A percentile compares a stretch with the other conserved stretches of the same genome.
Evolutionary conservation across 2,113 vertebrate species (phyloP).

Genomic region (Anthoscopus minutus): DNA sequence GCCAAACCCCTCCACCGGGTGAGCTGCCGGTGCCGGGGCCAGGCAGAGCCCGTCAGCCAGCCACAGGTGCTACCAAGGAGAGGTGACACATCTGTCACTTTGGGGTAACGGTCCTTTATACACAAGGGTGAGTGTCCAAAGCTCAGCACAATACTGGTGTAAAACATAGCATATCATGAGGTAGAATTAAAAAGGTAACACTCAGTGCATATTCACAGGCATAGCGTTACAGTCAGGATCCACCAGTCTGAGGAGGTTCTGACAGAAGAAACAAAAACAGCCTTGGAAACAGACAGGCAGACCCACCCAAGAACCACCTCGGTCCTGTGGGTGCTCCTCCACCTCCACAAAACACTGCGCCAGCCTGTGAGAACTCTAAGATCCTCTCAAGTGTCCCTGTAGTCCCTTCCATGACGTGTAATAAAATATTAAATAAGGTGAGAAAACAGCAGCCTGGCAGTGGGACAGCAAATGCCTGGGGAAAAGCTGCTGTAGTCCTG

Average conservation of each 20-base stretch:
- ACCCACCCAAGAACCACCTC: neutral
- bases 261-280: neutral
- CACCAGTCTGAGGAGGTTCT: neutral
- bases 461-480: neutral
- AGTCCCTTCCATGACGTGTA: neutral
- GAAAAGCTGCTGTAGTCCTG: neutral
- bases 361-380: neutral
- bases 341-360: neutral
- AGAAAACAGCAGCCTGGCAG: neutral
- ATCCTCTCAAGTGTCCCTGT: neutral
- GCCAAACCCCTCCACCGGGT: neutral
- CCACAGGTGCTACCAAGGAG: neutral
- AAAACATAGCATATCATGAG: conserved; percentile 49
- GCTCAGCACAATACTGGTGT: conserved; percentile 35
- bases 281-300: neutral
- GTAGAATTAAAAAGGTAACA: conserved; percentile 56
- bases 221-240: neutral
- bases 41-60: neutral
- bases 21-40: neutral
- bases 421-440: neutral
- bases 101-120: neutral
- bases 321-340: no score
- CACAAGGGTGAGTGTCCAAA: neutral
- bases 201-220: conserved; percentile 44
- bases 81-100: neutral